Base-by-base conservation (phyloP, 2,888 invertebrate species). In the Apantesis nais region DNA sequence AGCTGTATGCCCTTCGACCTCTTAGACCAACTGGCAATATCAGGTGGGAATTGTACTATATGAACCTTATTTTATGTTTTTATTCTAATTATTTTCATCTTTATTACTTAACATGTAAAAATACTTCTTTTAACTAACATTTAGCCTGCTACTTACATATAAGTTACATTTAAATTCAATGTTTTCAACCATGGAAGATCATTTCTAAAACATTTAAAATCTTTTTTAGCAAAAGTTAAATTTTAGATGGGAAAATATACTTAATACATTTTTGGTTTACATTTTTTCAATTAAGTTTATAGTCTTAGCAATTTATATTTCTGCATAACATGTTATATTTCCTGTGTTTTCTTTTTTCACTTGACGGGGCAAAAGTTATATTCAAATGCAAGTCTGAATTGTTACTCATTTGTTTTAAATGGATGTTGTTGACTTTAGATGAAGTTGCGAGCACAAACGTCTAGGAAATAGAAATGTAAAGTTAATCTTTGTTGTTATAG, bases 21-120 rank as follows among this genome's bases (percentile, higher is more conserved):
- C 86, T 94, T 4, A 83, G 92, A 78, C 93, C 93, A 11, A 87
- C 91, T 0, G 90, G 91, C 62, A 92, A 92, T 76, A 93, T 94
- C 88, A 93, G 94, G 94, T 94, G 89, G 77, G 90, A 81, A 78
- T 73, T 41, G 58, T 61, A n/a, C n/a, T 68, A 48, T 25, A 44
- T 68, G 29, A 1, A 19, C 4, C 39, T 39, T 64, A 31, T 31
- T 29, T 62, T 25, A 29, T 11, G 3, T 25, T 12, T 25, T 48
- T 7, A 48, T 48, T 48, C 19, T 19, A 44, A 5, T 44, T 16
- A 11, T 41, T 44, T 19, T 44, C 44, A 44, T 48, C 48, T 48
- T 48, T 48, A 19, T 1, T 7, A 48, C 7, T 22, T 48, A 19
- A 19, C 22, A 48, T 0, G 19, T 8, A 19, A 7, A 7, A 44